phyloP scores from a whole-genome alignment of 1,140 invertebrate species.

The Pogonomyrmex californicus region DNA sequence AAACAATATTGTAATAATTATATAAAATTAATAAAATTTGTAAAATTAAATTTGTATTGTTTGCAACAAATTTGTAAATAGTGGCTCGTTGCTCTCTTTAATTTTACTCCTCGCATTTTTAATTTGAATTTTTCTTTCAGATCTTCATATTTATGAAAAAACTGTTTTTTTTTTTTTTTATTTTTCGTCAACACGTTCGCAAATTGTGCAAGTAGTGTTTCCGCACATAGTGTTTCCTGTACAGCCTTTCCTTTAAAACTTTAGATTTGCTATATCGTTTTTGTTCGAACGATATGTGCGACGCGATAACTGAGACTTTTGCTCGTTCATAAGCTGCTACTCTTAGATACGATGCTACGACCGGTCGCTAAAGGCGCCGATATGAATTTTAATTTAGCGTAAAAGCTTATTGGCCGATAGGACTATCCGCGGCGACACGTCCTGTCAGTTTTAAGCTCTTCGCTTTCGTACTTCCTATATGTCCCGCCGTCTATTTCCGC shows the following conservation, averaged over 20 bases:
- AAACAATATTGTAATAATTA: no score
- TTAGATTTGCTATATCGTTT: conserved; percentile 10
- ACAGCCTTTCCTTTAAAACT: not conserved
- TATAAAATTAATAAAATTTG: no score
- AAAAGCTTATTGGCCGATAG: conserved; percentile 69
- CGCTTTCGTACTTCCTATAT: conserved; percentile 13
- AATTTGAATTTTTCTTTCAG: not conserved
- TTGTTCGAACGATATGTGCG: conserved; percentile 1
- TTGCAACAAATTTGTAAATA: not conserved
- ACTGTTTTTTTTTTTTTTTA: not conserved
- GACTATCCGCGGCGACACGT: not conserved
- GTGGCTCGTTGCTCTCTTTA: not conserved
- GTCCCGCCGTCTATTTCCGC: conserved; percentile 21
- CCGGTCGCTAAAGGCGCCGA: conserved; percentile 21
- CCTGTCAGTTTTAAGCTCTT: conserved; percentile 23
- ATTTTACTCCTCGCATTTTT: not conserved
- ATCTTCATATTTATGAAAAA: not conserved
- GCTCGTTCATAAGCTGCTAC: conserved; percentile 10
- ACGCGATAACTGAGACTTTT: conserved; percentile 2
- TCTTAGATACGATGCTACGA: conserved; percentile 5
- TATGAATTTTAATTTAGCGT: conserved; percentile 75
- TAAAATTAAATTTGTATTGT: not conserved
- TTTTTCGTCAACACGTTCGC: not conserved
- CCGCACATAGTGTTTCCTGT: not conserved
- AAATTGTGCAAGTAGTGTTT: not conserved